Conservation (phyloP, 2,888 invertebrate species). For the Lasioglossum lativentre region DNA sequence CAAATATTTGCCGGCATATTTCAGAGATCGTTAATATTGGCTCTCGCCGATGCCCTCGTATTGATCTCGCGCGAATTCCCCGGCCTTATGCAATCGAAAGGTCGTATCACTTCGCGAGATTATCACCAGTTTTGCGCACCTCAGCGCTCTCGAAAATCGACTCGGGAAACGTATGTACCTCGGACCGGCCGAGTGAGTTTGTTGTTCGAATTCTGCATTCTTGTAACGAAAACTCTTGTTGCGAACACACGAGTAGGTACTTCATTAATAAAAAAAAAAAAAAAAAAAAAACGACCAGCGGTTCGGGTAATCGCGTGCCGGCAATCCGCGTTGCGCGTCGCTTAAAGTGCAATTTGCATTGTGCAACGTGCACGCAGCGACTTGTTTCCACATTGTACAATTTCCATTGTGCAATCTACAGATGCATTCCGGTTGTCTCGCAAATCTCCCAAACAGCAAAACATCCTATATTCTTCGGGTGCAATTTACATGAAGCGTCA, state of each 20-base stretch:
- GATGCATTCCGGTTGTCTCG: not conserved
- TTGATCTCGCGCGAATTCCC: slow-evolving; percentile 65
- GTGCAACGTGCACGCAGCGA: not conserved
- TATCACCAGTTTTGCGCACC: slow-evolving; percentile 51
- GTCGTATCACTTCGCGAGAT: slow-evolving; percentile 63
- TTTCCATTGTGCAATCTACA: not conserved
- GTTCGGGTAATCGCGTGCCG: not conserved
- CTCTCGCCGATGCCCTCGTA: slow-evolving; percentile 69
- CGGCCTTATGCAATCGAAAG: slow-evolving; percentile 67
- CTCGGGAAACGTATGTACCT: not conserved
- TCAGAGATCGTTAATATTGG: slow-evolving; percentile 79
- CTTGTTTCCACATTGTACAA: slow-evolving; percentile 1
- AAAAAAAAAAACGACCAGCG: too few relatives aligned
- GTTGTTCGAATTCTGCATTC: not conserved
- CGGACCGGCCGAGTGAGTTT: not conserved
- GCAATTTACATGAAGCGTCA: not conserved
- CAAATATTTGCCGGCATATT: slow-evolving; percentile 79
- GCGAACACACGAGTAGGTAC: too few relatives aligned
- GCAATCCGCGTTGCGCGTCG: not conserved
- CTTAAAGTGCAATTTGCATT: not conserved
- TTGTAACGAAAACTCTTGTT: too few relatives aligned
- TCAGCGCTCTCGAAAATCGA: not conserved
- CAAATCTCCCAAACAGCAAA: not conserved
- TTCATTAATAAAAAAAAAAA: not conserved
- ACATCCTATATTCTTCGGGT: not conserved